Evolutionary conservation across 2,888 invertebrate species (phyloP), one percentile per base, ranked within the genome.

Genomic region (Pachymerium ferrugineum): DNA sequence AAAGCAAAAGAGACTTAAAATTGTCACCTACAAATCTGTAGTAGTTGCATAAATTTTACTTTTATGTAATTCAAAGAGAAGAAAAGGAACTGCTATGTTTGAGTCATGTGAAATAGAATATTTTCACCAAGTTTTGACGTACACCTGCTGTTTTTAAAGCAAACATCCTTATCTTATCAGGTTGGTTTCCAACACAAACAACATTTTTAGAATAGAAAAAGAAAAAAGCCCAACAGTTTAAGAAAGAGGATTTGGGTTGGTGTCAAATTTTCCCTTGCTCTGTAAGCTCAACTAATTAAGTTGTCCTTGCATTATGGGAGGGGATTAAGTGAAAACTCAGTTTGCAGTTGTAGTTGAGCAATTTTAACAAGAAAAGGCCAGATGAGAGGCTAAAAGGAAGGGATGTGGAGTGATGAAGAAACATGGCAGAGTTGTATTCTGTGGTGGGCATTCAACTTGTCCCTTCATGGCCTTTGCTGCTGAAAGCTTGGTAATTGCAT

Each of bases 401-500:
- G 25, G 62, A 62, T 62, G 62, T 62, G 62, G 62, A 28, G 38
- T 62, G 62, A 62, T 62, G 62, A 62, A 62, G 62, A 62, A 62
- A 62, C 62, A 62, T 62, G 62, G 62, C 62, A 62, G 62, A 14
- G 62, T 25, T 62, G 62, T 62, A 62, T 62, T 62, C 62, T 62
- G 62, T 28, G 62, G 62, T 62, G 62, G 62, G 62, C 62, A 62
- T 62, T 62, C 62, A 62, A 62, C 62, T 62, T 25, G 62, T 62
- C 62, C 62, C 62, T 62, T 62, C 62, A 62, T 62, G 62, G 62
- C 62, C 62, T 62, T 62, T 62, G 62, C 62, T 62, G 62, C 62
- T 62, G 62, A 62, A 62, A 62, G 62, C 62, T 62, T 62, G 62
- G 62, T 62, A 62, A 62, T 62, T 62, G 62, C 62, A 62, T 62